Evolutionary conservation across 2,888 invertebrate species (phyloP).

Genomic region (Punctoribates punctum): DNA sequence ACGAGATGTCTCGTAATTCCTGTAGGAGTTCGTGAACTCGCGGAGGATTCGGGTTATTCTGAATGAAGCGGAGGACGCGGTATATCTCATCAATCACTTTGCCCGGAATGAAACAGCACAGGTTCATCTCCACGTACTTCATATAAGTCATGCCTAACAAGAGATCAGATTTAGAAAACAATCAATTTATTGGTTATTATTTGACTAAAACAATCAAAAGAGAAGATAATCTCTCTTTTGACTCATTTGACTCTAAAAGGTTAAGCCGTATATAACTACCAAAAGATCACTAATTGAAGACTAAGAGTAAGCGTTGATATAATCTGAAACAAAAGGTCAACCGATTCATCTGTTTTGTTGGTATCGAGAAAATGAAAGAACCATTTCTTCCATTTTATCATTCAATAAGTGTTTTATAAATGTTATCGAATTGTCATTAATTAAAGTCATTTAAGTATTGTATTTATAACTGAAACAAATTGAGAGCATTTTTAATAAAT

Average conservation of each 20-base stretch:
- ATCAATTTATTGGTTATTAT: not conserved
- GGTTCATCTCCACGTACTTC: constrained; percentile 75
- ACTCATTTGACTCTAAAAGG: not conserved
- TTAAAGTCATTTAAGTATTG: too few species aligned
- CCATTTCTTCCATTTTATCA: too few species aligned
- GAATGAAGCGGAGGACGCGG: constrained; percentile 67
- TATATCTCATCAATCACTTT: constrained; percentile 86
- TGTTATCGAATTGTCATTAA: too few species aligned
- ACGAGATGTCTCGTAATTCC: constrained; percentile 83
- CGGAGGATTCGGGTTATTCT: constrained; percentile 63
- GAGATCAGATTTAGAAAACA: not conserved
- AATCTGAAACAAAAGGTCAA: not conserved
- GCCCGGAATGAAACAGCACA: constrained; percentile 90
- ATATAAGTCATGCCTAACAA: constrained; percentile 73
- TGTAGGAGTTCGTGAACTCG: constrained; percentile 79
- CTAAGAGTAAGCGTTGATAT: not conserved
- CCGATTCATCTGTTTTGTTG: too few species aligned
- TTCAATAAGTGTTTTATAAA: too few species aligned
- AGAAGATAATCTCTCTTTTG: not conserved
- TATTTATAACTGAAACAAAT: too few species aligned
- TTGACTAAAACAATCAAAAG: not conserved
- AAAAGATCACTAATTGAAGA: too few species aligned
- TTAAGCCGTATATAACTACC: too few species aligned
- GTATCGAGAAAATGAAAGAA: too few species aligned
- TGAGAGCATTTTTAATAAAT: too few species aligned